Base-by-base conservation (phyloP, 2,888 invertebrate genomes). In the Amphimallon solstitiale region DNA sequence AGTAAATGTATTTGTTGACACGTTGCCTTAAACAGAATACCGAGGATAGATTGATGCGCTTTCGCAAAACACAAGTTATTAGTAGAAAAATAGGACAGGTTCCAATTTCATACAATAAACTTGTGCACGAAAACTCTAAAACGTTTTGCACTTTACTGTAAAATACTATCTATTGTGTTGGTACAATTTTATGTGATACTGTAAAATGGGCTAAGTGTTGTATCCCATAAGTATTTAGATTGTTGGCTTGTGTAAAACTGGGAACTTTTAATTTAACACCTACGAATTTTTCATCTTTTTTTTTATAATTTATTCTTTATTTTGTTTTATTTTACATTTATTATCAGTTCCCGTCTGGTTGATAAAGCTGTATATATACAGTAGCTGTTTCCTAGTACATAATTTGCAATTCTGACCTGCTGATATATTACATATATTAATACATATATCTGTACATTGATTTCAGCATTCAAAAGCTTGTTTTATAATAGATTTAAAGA, bases 381-480 rank as follows among this genome's bases (percentile, higher is more conserved):
- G 70, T 74, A 76, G 75, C 76, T 76, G 75, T 77, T 78, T 74
- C 76, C 72, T 72, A 73, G 75, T 75, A 75, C 74, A n/a, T n/a
- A n/a, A n/a, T 74, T 76, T 73, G 77, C 80, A 81, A 80, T 81
- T 81, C 81, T 81, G 80, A 81, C 78, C 80, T 81, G 81, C 80
- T 79, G 78, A 78, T 75, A 74, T 73, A 21, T n/a, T n/a, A 51
- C 35, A 52, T 54, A 54, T 29, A 29, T 29, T 29, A n/a, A 29
- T 5, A 29, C 29, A 29, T 29, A 29, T 54, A 54, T 40, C 73
- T 78, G 80, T 80, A 78, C 77, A 80, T 81, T 81, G 81, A 81
- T 81, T 81, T 81, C 81, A 81, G 75, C 78, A 80, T 81, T 81
- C 79, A 74, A 73, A 76, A 74, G 77, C 72, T 68, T 63, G 62